These are phyloP conservation scores for Drosophila subobscura DNA, from an alignment of 1,140 invertebrate species.

Conservation along the genomic window DNA sequence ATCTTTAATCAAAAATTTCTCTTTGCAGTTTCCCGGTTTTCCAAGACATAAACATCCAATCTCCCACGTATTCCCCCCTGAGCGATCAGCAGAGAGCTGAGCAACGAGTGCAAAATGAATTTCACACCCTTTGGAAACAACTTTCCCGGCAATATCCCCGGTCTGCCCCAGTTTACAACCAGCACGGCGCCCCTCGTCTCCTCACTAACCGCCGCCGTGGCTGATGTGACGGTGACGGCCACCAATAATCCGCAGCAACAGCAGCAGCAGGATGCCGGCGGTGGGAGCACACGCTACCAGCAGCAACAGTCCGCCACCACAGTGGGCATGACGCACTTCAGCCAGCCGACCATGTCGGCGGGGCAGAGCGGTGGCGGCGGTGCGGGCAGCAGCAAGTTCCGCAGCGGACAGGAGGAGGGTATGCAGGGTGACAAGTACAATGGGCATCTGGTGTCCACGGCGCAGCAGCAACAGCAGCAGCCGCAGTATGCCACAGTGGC, in stretches of 20 bases:
- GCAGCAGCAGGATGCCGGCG: conserved; percentile 58
- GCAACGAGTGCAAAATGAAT: conserved; percentile 85
- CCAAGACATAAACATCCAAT: conserved; percentile 30
- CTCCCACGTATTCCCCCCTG: background rate
- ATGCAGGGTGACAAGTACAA: conserved; percentile 76
- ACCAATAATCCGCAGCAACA: conserved; percentile 65
- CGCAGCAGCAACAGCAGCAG: conserved; percentile 58
- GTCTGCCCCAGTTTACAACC: conserved; percentile 87
- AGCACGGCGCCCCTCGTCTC: conserved; percentile 82
- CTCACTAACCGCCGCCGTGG: conserved; percentile 69
- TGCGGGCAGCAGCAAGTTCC: conserved; percentile 56
- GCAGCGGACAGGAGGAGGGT: conserved; percentile 56
- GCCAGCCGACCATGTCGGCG: conserved; percentile 53
- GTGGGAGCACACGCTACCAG: conserved; percentile 66
- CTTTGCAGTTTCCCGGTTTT: conserved; percentile 36
- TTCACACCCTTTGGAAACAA: conserved; percentile 88
- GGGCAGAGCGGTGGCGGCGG: conserved; percentile 29
- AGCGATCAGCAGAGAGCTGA: background rate
- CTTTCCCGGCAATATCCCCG: conserved; percentile 85
- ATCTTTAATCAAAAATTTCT: background rate
- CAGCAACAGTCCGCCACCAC: conserved; percentile 67
- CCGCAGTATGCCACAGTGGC: conserved; percentile 70
- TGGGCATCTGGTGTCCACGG: conserved; percentile 69
- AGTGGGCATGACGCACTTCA: conserved; percentile 75
- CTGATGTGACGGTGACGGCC: conserved; percentile 61